Base-by-base conservation (phyloP, 2,113 vertebrate species). In the Corapipo altera region DNA sequence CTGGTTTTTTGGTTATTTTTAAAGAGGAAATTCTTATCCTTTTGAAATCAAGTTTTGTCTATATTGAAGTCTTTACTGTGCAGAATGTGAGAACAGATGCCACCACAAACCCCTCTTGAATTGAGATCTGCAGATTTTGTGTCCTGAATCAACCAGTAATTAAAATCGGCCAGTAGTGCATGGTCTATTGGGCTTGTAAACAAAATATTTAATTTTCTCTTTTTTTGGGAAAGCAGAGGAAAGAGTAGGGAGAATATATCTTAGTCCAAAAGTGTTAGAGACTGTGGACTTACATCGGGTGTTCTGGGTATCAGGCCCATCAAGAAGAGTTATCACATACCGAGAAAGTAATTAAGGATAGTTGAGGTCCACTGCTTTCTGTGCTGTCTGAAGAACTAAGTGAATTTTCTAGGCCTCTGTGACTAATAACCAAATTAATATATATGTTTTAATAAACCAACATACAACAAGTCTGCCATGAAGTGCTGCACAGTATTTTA, bases 301-400 rank as follows among this genome's bases (percentile, higher is more conserved):
- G 95, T 59, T 69, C 15, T 71, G 37, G 13, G 43, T 20, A 11
- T 86, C 75, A 85, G 51, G 51, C 18, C 27, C 41, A 64, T 75
- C 48, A 44, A 48, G 66, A 89, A 93, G 75, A 86, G n/a, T 91
- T 74, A 95, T 77, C 72, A 30, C 39, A 57, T 74, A 80, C 67
- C 2, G 2, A 85, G 46, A 76, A 95, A 88, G 75, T 73, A 90
- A 88, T 88, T 96, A 95, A 91, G 87, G 87, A 82, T 62, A 79
- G 91, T 66, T 91, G 89, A 91, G 81, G 81, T 93, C 78, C 55
- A 66, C 62, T 91, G 82, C 70, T 37, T 88, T 93, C 43, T 85
- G n/a, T 28, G 37, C 66, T 49, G n/a, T 75, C 72, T 75, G 61
- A 95, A 87, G 88, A 94, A 55, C 24, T 71, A 67, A 67, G 72